Percentiles rank a stretch among this genome's conserved stretches.
These are phyloP conservation scores for Sapayoa aenigma DNA, from an alignment of 2,113 vertebrate genomes.

Conservation along the genomic window DNA sequence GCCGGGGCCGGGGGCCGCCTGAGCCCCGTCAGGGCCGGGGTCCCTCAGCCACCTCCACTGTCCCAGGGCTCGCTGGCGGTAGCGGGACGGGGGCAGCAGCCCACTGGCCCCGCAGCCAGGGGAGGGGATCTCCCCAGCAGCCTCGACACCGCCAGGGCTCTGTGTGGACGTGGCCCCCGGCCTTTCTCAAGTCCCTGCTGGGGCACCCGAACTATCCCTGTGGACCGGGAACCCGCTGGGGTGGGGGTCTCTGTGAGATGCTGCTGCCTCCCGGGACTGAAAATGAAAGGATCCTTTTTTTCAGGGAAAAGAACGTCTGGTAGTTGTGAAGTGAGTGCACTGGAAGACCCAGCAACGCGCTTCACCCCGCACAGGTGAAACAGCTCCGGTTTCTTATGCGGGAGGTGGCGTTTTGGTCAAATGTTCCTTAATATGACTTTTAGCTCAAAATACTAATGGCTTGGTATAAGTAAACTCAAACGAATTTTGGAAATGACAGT, in stretches of 20 bases:
- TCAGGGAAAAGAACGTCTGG: not conserved
- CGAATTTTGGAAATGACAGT: not conserved
- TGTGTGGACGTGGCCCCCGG: too few relatives aligned
- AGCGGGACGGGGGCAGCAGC: not conserved
- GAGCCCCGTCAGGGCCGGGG: not conserved
- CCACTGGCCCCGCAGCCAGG: not conserved
- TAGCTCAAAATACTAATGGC: not conserved
- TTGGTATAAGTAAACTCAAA: not conserved
- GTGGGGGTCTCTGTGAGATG: not conserved
- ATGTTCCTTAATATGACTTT: not conserved
- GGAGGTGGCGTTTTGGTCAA: not conserved
- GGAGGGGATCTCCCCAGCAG: not conserved
- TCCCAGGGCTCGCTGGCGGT: not conserved
- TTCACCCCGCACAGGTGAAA: slow-evolving; percentile 51
- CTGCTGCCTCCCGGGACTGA: not conserved
- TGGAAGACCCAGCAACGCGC: not conserved
- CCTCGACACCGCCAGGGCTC: fast-evolving
- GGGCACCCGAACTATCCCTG: not conserved
- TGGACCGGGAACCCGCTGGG: fast-evolving
- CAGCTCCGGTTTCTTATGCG: not conserved
- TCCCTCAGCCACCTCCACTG: not conserved
- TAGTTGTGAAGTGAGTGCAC: slow-evolving; percentile 43
- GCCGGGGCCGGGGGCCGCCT: not conserved
- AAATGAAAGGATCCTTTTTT: slow-evolving; percentile 15
- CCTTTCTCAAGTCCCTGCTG: fast-evolving